A percentile compares a stretch with the other conserved stretches of the same genome.
Conservation (phyloP, 2,113 vertebrate species). For the Syngnathoides biaculeatus region DNA sequence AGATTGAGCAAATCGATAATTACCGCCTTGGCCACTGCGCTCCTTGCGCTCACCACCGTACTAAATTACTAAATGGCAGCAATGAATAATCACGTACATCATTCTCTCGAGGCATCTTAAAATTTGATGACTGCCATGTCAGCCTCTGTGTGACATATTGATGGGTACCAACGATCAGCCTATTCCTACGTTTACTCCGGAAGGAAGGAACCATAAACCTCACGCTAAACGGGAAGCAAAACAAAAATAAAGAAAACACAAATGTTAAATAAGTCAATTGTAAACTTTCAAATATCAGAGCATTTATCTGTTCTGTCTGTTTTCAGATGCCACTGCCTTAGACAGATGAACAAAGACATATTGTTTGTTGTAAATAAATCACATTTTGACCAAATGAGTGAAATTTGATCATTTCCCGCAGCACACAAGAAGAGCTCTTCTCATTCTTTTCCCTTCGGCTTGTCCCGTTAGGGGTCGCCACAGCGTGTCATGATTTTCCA, state of each 20-base stretch:
- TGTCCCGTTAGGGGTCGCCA: no score
- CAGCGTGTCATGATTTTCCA: no score
- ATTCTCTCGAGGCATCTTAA: conserved; percentile 20
- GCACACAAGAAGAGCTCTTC: no score
- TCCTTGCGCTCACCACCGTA: neutral
- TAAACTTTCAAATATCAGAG: no score
- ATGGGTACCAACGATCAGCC: neutral
- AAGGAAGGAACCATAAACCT: neutral
- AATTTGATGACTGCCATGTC: conserved; percentile 13
- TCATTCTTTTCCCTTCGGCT: no score
- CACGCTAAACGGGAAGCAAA: neutral
- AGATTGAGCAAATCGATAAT: conserved; percentile 1
- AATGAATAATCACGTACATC: conserved; percentile 11
- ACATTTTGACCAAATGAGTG: no score
- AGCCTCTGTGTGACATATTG: conserved; percentile 15
- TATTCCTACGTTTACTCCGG: neutral
- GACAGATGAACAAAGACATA: no score
- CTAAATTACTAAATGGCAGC: conserved; percentile 16
- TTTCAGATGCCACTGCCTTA: no score
- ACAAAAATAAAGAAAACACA: no score
- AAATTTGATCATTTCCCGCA: no score
- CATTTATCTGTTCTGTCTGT: no score
- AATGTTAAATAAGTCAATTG: neutral
- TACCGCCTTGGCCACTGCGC: neutral
- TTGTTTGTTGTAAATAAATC: no score